Percentiles rank a stretch among this genome's conserved stretches.
Evolutionary conservation across 2,797 vertebrate genomes (phyloP).

Genomic region (Lemur catta): DNA sequence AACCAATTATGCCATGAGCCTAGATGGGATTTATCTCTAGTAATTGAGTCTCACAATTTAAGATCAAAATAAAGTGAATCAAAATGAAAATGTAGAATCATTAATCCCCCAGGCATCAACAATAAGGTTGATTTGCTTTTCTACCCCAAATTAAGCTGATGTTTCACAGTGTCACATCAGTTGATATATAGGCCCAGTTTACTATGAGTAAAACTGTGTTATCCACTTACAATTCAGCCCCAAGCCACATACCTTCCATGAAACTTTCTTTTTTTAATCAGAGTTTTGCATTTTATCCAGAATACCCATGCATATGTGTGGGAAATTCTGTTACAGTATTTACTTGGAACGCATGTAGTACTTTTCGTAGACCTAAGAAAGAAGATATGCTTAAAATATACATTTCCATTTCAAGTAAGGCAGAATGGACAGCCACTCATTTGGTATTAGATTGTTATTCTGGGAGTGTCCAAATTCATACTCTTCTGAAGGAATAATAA

Average conservation of each 20-base stretch:
- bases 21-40: constrained; percentile 71
- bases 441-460: background rate
- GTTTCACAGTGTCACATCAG: constrained; percentile 49
- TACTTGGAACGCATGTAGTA: background rate
- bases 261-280: background rate
- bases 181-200: constrained; percentile 36
- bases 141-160: constrained; percentile 57
- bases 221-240: background rate
- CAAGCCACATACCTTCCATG: background rate
- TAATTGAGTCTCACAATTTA: constrained; percentile 74
- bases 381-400: too few species aligned
- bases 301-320: background rate
- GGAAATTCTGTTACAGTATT: background rate
- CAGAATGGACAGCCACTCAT: background rate
- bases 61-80: constrained; percentile 74
- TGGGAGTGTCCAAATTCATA: background rate
- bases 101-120: constrained; percentile 74
- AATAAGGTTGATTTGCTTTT: constrained; percentile 66
- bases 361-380: background rate
- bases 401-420: background rate
- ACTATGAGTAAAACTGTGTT: background rate
- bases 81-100: constrained; percentile 68
- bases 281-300: background rate
- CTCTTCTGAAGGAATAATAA: background rate
- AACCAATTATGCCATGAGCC: constrained; percentile 72